Conservation (phyloP, 2,113 vertebrate genomes). For the Hepsetus odoe region DNA sequence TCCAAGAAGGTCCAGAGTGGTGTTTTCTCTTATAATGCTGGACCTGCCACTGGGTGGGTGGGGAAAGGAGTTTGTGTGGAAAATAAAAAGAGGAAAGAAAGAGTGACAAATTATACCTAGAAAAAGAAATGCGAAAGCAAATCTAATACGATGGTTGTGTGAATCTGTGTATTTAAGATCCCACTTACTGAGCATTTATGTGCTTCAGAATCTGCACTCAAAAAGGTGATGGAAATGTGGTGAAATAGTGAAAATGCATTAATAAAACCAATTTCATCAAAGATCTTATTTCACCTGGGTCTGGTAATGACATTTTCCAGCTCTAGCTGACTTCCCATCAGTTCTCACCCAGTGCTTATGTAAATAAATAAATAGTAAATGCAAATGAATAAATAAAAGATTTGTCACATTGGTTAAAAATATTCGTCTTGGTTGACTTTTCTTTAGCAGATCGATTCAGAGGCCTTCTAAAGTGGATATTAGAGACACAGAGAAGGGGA, state of each 20-base stretch:
- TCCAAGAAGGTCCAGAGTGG: too few species aligned
- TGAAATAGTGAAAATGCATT: neutral
- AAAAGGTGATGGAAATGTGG: neutral
- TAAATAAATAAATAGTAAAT: conserved; percentile 33
- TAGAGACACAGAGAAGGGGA: conserved; percentile 66
- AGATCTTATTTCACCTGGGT: neutral
- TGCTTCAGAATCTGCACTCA: neutral
- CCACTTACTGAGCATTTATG: neutral
- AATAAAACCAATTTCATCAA: neutral
- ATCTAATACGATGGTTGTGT: neutral
- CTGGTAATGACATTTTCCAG: neutral
- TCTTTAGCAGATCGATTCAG: conserved; percentile 66
- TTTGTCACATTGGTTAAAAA: neutral
- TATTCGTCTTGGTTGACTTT: conserved; percentile 37
- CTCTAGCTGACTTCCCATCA: neutral
- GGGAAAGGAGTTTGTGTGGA: neutral
- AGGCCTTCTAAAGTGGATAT: conserved; percentile 65
- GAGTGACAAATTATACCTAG: neutral
- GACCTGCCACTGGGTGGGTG: neutral
- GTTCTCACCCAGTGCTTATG: neutral
- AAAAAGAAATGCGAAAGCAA: neutral
- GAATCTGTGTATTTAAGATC: neutral
- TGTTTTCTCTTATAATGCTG: too few species aligned
- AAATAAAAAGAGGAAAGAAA: conserved; percentile 21
- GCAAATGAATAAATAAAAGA: conserved; percentile 29